phyloP scores from a whole-genome alignment of 2,113 vertebrate species.

The Cryptotis parvus region DNA sequence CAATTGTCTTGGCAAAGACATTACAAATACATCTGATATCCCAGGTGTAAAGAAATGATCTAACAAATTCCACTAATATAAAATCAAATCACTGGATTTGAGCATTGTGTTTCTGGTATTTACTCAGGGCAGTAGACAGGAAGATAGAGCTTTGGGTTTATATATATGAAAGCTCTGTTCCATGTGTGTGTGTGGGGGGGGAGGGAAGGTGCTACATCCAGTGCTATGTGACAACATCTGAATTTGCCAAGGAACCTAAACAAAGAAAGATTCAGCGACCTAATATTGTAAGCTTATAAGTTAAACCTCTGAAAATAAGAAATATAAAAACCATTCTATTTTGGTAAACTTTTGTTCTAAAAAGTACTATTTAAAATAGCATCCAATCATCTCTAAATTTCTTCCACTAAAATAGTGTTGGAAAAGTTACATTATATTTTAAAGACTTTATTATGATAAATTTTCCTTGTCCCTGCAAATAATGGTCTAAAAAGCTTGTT shows the following conservation, averaged over 20 bases:
- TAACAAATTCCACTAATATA: background rate
- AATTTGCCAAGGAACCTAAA: constrained; percentile 36
- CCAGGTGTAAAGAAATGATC: background rate
- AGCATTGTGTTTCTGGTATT: constrained; percentile 16
- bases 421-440: background rate
- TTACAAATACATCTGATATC: constrained; percentile 25
- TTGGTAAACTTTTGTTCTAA: constrained; percentile 51
- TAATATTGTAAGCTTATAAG: background rate
- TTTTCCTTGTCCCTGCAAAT: constrained; percentile 43
- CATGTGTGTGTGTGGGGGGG: too few relatives aligned
- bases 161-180: background rate
- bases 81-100: constrained; percentile 40
- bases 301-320: constrained; percentile 11
- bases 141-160: background rate
- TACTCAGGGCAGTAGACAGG: background rate
- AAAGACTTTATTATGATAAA: constrained; percentile 15
- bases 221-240: constrained; percentile 48
- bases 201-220: background rate
- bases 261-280: background rate
- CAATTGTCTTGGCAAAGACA: background rate
- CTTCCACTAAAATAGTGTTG: constrained; percentile 27
- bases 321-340: constrained; percentile 44
- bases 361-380: constrained; percentile 66
- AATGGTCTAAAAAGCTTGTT: constrained; percentile 32
- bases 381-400: constrained; percentile 49